Percentiles rank a stretch among this genome's conserved stretches.
Conservation (phyloP, 2,113 vertebrate species). For the Thymallus thymallus region DNA sequence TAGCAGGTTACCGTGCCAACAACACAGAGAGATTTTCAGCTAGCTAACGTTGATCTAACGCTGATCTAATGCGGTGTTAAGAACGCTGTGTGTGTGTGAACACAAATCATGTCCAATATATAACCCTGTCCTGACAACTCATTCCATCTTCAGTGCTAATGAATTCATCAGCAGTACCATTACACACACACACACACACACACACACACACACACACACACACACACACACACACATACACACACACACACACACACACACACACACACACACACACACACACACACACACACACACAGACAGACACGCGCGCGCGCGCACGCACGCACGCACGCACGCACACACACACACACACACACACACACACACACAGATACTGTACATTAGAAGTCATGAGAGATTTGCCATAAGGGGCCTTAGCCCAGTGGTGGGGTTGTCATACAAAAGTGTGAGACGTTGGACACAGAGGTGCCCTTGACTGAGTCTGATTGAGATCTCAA, state of each 20-base stretch:
- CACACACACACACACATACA: too few relatives aligned
- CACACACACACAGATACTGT: too few relatives aligned
- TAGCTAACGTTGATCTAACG: conserved; percentile 34
- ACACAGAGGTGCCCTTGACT: conserved; percentile 32
- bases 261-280: too few relatives aligned
- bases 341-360: too few relatives aligned
- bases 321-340: too few relatives aligned
- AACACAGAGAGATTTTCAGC: conserved; percentile 52
- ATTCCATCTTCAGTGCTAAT: conserved; percentile 67
- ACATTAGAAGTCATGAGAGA: background rate
- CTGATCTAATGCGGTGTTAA: conserved; percentile 35
- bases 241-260: too few relatives aligned
- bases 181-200: background rate
- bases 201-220: too few relatives aligned
- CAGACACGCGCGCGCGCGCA: too few relatives aligned
- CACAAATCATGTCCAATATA: conserved; percentile 66
- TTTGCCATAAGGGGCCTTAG: too few relatives aligned
- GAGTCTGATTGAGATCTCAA: conserved; percentile 17
- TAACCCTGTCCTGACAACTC: conserved; percentile 63
- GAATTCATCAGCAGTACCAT: conserved; percentile 61
- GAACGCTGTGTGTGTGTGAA: background rate
- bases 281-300: too few relatives aligned
- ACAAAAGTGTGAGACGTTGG: conserved; percentile 45
- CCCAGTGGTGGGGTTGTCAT: too few relatives aligned
- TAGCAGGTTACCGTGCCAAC: conserved; percentile 33